Conservation (phyloP, 2,797 vertebrate species). For the Poecilia velifera region DNA sequence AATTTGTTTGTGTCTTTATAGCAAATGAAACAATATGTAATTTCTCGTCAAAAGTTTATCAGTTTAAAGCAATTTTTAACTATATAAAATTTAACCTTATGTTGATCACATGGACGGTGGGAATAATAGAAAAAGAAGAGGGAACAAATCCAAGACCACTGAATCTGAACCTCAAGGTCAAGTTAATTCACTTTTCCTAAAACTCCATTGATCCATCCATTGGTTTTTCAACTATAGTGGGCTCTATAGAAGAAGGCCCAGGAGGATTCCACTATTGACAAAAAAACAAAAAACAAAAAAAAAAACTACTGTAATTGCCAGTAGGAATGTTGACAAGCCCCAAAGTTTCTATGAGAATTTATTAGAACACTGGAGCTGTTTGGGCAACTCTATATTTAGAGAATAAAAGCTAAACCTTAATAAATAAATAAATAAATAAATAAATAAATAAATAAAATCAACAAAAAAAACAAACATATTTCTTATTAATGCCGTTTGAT, state of each 20-base stretch:
- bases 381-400: background rate
- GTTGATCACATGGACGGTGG: background rate
- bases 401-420: background rate
- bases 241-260: background rate
- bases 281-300: too few species aligned
- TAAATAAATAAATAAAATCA: background rate
- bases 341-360: background rate
- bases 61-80: background rate
- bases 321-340: background rate
- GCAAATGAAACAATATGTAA: too few species aligned
- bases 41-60: too few species aligned
- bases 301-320: background rate
- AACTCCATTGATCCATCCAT: background rate
- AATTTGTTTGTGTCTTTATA: background rate
- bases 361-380: background rate
- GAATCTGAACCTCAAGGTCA: background rate
- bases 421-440: background rate
- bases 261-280: background rate
- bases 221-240: background rate
- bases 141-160: background rate
- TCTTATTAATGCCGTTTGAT: background rate
- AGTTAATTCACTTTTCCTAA: background rate
- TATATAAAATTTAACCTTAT: background rate
- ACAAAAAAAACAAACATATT: background rate
- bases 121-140: background rate